These are phyloP conservation scores for Furcifer pardalis DNA, from an alignment of 2,797 vertebrate genomes.

Conservation along the genomic window DNA sequence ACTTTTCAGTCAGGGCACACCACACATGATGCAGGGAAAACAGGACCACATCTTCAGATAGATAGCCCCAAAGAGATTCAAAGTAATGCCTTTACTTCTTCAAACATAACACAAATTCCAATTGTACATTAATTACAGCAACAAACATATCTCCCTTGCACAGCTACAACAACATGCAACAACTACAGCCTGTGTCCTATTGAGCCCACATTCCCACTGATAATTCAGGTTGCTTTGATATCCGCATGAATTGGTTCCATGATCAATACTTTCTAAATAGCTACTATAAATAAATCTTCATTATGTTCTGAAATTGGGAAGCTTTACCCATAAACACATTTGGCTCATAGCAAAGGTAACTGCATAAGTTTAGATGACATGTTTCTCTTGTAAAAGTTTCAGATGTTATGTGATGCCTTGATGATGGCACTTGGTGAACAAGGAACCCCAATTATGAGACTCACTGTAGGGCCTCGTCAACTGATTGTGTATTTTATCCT, in stretches of 20 bases:
- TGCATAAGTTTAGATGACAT: neutral
- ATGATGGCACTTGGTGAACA: neutral
- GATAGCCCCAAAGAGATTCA: slow-evolving; percentile 21
- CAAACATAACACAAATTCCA: slow-evolving; percentile 22
- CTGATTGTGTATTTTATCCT: neutral
- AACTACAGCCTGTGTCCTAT: neutral
- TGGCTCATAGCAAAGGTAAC: neutral
- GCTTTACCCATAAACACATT: slow-evolving; percentile 6
- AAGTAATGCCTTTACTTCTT: slow-evolving; percentile 37
- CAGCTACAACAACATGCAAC: neutral
- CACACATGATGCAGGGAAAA: slow-evolving; percentile 39
- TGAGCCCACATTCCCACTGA: neutral
- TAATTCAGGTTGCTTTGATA: slow-evolving; percentile 10
- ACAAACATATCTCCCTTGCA: neutral
- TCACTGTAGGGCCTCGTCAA: neutral
- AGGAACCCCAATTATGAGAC: neutral
- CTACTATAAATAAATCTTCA: neutral
- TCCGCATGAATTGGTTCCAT: slow-evolving; percentile 5
- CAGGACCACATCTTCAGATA: slow-evolving; percentile 18
- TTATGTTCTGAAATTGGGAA: neutral
- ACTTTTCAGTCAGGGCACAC: slow-evolving; percentile 24
- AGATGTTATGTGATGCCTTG: neutral
- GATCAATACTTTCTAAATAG: slow-evolving; percentile 13
- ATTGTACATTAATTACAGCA: slow-evolving; percentile 13
- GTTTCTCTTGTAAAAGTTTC: neutral